Evolutionary conservation across 1,140 invertebrate species (phyloP).

Genomic region (Polyergus mexicanus): DNA sequence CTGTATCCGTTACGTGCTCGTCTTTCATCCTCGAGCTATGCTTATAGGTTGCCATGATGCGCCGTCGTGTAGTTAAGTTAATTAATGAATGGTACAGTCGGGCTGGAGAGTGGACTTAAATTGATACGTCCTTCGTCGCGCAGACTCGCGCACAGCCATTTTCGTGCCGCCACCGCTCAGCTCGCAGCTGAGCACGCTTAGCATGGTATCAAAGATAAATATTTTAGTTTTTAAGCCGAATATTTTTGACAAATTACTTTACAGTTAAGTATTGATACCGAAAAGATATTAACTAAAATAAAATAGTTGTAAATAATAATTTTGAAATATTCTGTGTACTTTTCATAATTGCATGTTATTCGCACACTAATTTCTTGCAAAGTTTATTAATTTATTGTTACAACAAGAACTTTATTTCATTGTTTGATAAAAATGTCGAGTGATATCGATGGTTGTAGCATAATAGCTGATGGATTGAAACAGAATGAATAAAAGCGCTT

Average conservation of each 20-base stretch:
- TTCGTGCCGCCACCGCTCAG: conserved; percentile 75
- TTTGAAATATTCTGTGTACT: neutral
- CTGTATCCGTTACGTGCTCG: conserved; percentile 76
- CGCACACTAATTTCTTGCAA: too few species aligned
- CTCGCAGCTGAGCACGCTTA: conserved; percentile 32
- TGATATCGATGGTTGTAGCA: neutral
- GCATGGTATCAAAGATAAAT: neutral
- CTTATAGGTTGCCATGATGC: conserved; percentile 81
- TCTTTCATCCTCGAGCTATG: conserved; percentile 77
- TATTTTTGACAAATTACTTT: conserved; percentile 1
- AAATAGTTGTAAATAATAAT: neutral
- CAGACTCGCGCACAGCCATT: conserved; percentile 80
- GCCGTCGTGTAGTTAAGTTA: conserved; percentile 85
- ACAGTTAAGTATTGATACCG: neutral
- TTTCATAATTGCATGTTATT: conserved; percentile 7
- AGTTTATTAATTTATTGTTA: neutral
- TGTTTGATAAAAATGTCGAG: neutral
- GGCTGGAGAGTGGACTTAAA: conserved; percentile 84
- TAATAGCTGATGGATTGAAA: neutral
- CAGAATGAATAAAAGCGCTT: neutral
- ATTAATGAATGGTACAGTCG: conserved; percentile 86
- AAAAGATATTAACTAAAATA: neutral
- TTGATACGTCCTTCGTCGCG: conserved; percentile 86
- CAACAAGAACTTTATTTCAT: neutral
- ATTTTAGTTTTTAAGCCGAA: neutral